These are phyloP conservation scores for Menidia beryllina DNA, from an alignment of 2,113 vertebrate species.

Conservation along the genomic window DNA sequence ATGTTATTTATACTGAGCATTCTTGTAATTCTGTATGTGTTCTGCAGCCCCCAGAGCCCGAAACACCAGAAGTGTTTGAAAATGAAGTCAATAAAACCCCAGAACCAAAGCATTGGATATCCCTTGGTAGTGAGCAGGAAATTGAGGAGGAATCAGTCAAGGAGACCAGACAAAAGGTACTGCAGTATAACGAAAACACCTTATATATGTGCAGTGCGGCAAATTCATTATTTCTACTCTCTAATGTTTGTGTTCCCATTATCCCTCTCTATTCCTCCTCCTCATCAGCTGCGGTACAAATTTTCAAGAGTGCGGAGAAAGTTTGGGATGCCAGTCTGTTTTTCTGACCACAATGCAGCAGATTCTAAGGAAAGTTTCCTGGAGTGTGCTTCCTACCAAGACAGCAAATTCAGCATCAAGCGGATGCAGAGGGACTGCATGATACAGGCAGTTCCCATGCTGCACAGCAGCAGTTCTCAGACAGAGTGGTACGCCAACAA, in stretches of 20 bases:
- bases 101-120: constrained; percentile 85
- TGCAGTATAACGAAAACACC: constrained; percentile 9
- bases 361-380: constrained; percentile 77
- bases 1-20: not conserved
- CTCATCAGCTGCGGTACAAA: constrained; percentile 82
- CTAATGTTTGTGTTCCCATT: not conserved
- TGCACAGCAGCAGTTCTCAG: constrained; percentile 83
- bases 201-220: no score
- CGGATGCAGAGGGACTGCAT: constrained; percentile 83
- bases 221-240: not conserved
- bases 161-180: constrained; percentile 73
- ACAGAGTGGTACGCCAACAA: constrained; percentile 84
- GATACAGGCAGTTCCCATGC: constrained; percentile 77
- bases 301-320: constrained; percentile 79
- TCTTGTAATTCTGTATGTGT: constrained; percentile 19
- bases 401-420: constrained; percentile 85
- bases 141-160: constrained; percentile 88
- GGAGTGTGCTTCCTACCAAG: constrained; percentile 85
- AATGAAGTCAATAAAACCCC: constrained; percentile 69
- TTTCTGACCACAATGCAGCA: constrained; percentile 82
- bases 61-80: constrained; percentile 65
- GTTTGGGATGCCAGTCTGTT: constrained; percentile 80
- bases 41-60: constrained; percentile 76
- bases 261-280: constrained; percentile 14
- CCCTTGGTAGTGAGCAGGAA: constrained; percentile 91